phyloP scores from a whole-genome alignment of 2,113 vertebrate species.

The Gallinago media region DNA sequence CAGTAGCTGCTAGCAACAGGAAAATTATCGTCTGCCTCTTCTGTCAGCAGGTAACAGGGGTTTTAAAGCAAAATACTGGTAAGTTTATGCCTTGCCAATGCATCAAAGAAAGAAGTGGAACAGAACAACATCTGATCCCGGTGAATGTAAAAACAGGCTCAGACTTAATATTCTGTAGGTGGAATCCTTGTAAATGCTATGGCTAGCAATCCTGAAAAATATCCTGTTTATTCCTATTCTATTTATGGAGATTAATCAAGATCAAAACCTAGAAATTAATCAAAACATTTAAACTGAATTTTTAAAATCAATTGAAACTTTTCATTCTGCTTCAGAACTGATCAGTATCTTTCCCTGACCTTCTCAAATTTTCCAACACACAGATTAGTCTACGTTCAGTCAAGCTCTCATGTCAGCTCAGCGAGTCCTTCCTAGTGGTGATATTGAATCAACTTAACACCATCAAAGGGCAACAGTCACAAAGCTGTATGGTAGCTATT shows the following conservation, averaged over 20 bases:
- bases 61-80: background rate
- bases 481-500: background rate
- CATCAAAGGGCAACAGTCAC: background rate
- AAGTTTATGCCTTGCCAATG: background rate
- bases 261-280: background rate
- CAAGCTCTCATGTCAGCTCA: background rate
- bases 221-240: background rate
- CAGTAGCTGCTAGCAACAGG: background rate
- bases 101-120: background rate
- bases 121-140: background rate
- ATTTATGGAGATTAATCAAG: background rate
- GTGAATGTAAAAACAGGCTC: background rate
- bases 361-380: background rate
- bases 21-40: background rate
- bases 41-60: background rate
- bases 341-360: background rate
- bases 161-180: background rate
- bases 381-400: rapidly evolving
- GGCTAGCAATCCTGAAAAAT: background rate
- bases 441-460: background rate
- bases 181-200: background rate
- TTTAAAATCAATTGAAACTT: background rate
- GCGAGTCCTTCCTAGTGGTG: background rate
- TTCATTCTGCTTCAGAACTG: background rate
- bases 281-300: background rate